Conservation (phyloP, 2,888 invertebrate species). For the Sthenelais limicola region DNA sequence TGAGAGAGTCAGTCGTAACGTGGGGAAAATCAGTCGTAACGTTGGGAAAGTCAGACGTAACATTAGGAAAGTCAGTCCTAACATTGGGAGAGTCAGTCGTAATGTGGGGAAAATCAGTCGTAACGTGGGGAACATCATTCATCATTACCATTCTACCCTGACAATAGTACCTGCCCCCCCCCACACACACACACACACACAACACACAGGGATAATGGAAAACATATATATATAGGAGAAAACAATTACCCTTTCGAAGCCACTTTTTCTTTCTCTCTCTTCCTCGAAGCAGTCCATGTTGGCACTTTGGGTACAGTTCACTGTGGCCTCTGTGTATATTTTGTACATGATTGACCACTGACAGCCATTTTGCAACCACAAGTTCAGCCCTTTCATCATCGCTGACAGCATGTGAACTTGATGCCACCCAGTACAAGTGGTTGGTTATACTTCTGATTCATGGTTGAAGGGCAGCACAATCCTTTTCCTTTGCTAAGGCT, state of each 20-base stretch:
- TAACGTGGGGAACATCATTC: no score
- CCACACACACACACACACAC: no score
- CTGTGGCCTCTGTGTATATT: background rate
- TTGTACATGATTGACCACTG: background rate
- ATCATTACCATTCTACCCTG: no score
- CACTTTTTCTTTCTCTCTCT: background rate
- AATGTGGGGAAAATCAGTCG: no score
- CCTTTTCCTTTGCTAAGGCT: background rate
- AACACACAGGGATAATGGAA: no score
- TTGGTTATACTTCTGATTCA: background rate
- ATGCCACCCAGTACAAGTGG: slow-evolving; percentile 5
- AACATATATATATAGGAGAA: no score
- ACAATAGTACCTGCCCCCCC: no score
- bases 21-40: no score
- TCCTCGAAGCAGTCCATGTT: background rate
- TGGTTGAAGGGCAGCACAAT: background rate
- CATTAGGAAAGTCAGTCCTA: no score
- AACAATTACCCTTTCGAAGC: background rate
- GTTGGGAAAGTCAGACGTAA: no score
- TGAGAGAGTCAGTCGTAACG: no score
- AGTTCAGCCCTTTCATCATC: background rate
- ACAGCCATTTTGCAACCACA: background rate
- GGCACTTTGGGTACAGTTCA: background rate
- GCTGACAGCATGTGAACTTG: background rate
- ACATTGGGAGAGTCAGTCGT: no score